Evolutionary conservation across 2,113 vertebrate species (phyloP).

Genomic region (Otus sunia): DNA sequence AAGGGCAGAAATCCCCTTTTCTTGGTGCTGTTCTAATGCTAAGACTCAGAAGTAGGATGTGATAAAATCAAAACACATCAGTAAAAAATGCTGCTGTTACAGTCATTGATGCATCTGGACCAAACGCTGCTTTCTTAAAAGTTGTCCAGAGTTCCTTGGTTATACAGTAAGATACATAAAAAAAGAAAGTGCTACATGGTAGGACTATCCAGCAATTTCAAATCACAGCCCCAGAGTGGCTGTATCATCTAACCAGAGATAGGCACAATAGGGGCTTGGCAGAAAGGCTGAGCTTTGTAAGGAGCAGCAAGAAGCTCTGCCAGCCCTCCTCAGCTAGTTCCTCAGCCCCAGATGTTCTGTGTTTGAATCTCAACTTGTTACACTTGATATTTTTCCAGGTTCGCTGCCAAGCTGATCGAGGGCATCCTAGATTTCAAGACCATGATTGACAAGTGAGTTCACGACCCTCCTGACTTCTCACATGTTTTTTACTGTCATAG

Average conservation of each 20-base stretch:
- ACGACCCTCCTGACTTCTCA: background rate
- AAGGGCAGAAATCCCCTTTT: background rate
- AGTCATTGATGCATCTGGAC: background rate
- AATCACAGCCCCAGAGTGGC: background rate
- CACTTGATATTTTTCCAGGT: conserved; percentile 72
- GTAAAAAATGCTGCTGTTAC: background rate
- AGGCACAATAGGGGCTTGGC: background rate
- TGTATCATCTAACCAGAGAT: background rate
- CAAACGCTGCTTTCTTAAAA: background rate
- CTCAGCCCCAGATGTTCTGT: background rate
- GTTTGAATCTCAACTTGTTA: background rate
- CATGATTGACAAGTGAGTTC: conserved; percentile 93
- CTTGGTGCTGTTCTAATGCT: background rate
- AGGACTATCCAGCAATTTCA: background rate
- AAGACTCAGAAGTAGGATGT: background rate
- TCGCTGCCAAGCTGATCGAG: conserved; percentile 93
- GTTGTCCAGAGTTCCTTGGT: background rate
- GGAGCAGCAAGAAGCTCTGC: background rate
- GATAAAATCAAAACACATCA: background rate
- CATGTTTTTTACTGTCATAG: background rate
- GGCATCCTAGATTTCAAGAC: conserved; percentile 94
- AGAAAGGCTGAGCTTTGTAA: background rate
- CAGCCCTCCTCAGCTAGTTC: background rate
- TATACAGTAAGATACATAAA: background rate
- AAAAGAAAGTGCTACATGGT: background rate